phyloP scores from a whole-genome alignment of 2,113 vertebrate species.

The Artemisiospiza belli region DNA sequence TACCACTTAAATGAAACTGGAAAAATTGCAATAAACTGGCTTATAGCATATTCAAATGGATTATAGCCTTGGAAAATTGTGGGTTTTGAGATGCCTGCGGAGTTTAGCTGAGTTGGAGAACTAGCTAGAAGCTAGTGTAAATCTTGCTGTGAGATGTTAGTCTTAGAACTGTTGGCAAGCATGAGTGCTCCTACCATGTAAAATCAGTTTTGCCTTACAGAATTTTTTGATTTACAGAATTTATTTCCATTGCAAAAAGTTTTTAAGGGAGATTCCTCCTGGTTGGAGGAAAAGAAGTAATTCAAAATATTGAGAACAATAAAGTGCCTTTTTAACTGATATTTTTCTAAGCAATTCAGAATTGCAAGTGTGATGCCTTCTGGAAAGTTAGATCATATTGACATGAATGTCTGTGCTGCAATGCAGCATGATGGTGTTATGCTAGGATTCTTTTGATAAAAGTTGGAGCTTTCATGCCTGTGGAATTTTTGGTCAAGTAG shows the following conservation, averaged over 20 bases:
- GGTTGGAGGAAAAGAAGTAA: neutral
- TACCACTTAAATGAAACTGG: neutral
- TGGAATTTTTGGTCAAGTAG: neutral
- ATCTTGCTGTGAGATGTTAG: neutral
- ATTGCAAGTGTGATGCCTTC: neutral
- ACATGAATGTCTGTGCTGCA: neutral
- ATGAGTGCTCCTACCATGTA: neutral
- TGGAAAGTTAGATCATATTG: neutral
- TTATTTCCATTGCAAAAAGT: neutral
- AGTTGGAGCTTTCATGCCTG: neutral
- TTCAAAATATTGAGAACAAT: neutral
- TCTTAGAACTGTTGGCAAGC: neutral
- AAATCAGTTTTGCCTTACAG: neutral
- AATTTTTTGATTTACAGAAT: neutral
- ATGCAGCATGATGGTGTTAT: neutral
- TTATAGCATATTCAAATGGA: neutral
- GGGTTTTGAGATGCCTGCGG: neutral
- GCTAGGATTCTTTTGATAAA: neutral
- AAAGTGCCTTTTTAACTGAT: neutral
- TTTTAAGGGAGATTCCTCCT: neutral
- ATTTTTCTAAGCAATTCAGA: neutral
- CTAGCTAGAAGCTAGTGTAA: neutral
- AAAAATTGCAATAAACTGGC: neutral
- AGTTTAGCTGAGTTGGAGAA: neutral
- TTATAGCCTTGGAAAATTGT: neutral